Evolutionary conservation across 2,797 vertebrate genomes (phyloP).

Genomic region (Epinephelus awoara): DNA sequence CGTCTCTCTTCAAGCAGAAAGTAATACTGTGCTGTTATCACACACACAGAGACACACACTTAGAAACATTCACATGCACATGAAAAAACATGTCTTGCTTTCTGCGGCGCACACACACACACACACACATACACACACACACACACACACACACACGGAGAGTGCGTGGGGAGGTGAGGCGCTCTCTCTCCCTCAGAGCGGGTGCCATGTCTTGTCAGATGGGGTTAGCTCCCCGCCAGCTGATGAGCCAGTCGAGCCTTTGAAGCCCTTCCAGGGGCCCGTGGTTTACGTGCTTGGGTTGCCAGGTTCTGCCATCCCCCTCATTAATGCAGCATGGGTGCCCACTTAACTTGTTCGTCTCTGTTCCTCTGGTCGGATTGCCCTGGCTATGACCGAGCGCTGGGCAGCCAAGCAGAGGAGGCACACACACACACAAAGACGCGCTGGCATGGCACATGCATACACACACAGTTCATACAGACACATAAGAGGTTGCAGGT

Average conservation of each 20-base stretch:
- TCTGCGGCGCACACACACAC: conserved; percentile 5
- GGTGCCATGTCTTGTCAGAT: conserved; percentile 81
- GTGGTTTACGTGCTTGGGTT: conserved; percentile 76
- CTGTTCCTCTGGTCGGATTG: conserved; percentile 51
- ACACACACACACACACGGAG: conserved; percentile 14
- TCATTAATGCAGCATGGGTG: conserved; percentile 80
- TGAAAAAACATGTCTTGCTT: conserved; percentile 36
- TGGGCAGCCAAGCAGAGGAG: conserved; percentile 55
- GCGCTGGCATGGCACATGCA: conserved; percentile 7
- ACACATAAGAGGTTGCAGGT: conserved; percentile 2
- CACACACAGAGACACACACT: conserved; percentile 12
- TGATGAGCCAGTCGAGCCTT: conserved; percentile 75
- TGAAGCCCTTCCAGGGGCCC: conserved; percentile 77
- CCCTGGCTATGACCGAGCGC: conserved; percentile 55
- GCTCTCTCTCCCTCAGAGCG: conserved; percentile 58
- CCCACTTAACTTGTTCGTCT: conserved; percentile 70
- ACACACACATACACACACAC: conserved; percentile 1
- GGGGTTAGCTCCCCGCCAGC: conserved; percentile 71
- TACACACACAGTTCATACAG: neutral
- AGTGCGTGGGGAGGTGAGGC: conserved; percentile 59
- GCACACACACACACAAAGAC: conserved; percentile 11
- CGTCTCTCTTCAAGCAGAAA: conserved; percentile 37
- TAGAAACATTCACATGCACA: conserved; percentile 39
- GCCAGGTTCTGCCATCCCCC: conserved; percentile 79
- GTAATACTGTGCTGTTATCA: conserved; percentile 26